A percentile compares a stretch with the other conserved stretches of the same genome.
These are phyloP conservation scores for Acanthiza pusilla DNA, from an alignment of 2,797 vertebrate species.

Conservation along the genomic window DNA sequence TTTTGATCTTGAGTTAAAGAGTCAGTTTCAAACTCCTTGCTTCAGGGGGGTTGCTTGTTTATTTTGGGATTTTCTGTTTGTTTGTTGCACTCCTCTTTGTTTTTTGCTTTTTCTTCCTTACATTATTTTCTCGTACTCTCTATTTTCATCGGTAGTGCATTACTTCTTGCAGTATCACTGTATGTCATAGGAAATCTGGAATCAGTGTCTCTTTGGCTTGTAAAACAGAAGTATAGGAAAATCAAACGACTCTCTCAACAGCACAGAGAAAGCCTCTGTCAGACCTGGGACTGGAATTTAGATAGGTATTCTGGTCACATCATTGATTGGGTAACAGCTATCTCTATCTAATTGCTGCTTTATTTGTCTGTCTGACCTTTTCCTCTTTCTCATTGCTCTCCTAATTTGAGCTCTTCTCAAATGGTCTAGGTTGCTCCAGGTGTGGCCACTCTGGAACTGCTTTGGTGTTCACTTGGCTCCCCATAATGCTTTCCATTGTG, in stretches of 20 bases:
- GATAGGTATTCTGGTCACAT: background rate
- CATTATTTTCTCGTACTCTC: background rate
- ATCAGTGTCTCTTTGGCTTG: background rate
- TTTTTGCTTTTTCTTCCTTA: background rate
- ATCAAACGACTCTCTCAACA: background rate
- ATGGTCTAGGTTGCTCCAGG: background rate
- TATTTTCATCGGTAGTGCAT: background rate
- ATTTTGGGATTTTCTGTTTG: background rate
- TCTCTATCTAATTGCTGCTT: background rate
- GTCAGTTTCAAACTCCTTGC: background rate
- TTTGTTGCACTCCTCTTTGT: background rate
- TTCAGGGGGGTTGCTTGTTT: background rate
- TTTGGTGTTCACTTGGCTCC: background rate
- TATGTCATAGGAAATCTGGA: background rate
- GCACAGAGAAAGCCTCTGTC: background rate
- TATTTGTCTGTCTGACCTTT: background rate
- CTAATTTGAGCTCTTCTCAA: background rate
- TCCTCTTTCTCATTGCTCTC: background rate
- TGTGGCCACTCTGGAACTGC: background rate
- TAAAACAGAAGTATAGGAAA: background rate
- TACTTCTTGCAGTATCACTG: background rate
- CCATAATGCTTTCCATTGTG: background rate
- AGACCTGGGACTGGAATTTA: background rate
- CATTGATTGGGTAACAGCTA: background rate
- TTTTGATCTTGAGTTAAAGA: background rate